Evolutionary conservation across 2,797 vertebrate genomes (phyloP).

Genomic region (Graptemys geographica): DNA sequence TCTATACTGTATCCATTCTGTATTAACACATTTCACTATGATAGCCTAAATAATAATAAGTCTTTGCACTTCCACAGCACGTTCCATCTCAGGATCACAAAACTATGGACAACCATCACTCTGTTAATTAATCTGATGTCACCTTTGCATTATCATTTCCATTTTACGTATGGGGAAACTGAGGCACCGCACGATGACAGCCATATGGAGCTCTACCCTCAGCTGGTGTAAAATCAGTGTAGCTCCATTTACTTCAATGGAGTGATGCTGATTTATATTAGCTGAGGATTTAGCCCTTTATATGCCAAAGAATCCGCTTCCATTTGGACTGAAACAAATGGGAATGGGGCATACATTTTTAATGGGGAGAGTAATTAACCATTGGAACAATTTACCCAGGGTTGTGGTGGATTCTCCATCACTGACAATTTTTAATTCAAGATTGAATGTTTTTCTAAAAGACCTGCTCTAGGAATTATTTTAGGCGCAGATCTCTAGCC

Average conservation of each 20-base stretch:
- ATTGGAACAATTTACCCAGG: not conserved
- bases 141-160: not conserved
- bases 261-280: not conserved
- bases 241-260: not conserved
- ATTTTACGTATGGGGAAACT: not conserved
- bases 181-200: not conserved
- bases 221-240: not conserved
- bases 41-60: not conserved
- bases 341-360: not conserved
- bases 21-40: rapidly evolving
- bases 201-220: rapidly evolving
- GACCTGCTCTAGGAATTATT: not conserved
- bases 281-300: not conserved
- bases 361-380: not conserved
- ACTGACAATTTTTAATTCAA: not conserved
- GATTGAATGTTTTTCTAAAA: not conserved
- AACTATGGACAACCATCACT: not conserved
- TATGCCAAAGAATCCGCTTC: not conserved
- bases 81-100: not conserved
- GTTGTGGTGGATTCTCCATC: not conserved
- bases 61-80: not conserved
- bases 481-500: not conserved
- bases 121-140: not conserved
- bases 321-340: not conserved
- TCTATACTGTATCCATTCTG: not conserved